Base-by-base conservation (phyloP, 2,888 invertebrate species). In the Philopedon plagiatum region DNA sequence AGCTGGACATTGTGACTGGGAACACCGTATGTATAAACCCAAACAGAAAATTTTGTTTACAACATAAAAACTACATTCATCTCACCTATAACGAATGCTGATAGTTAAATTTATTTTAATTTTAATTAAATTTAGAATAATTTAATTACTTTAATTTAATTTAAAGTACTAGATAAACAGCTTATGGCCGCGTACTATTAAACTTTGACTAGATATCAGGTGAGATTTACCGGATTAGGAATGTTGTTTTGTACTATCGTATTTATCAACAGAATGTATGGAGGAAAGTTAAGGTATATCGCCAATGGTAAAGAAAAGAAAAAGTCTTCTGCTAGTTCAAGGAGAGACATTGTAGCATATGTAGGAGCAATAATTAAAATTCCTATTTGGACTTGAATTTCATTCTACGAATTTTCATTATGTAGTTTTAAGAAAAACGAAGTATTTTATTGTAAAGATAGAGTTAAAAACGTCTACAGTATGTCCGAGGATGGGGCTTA, bases 201-300 rank as follows among this genome's bases (percentile, higher is more conserved):
- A 18, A 37, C 1, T 11, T 21, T 8, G 21, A 26, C 1, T 37
- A 34, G 21, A 34, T 39, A 13, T 5, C 5, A 57, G 37, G 8
- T 13, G 57, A 37, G 26, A 57, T n/a, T 57, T 56, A 37, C 26
- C 37, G 13, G 57, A 57, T 11, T 57, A 9, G 57, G 57, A 57
- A 34, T 57, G 34, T 57, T 57, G 34, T 57, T 34, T 4, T 57
- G 11, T 7, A n/a, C 34, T 34, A 9, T 64, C 19, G 44, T 44
- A 18, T 44, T 44, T 44, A 44, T 18, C 0, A 5, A 44, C 1
- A 8, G 44, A 5, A 39, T 19, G 19, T 9, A 19, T 2, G 44
- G 19, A 44, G 34, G 7, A 26, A 7, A n/a, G n/a, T n/a, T n/a
- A 26, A 37, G 37, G 13, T 13, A 37, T 37, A 41, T 19, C 18